A percentile compares a stretch with the other conserved stretches of the same genome.
Conservation (phyloP, 2,113 vertebrate species). For the Lepidothrix coronata region DNA sequence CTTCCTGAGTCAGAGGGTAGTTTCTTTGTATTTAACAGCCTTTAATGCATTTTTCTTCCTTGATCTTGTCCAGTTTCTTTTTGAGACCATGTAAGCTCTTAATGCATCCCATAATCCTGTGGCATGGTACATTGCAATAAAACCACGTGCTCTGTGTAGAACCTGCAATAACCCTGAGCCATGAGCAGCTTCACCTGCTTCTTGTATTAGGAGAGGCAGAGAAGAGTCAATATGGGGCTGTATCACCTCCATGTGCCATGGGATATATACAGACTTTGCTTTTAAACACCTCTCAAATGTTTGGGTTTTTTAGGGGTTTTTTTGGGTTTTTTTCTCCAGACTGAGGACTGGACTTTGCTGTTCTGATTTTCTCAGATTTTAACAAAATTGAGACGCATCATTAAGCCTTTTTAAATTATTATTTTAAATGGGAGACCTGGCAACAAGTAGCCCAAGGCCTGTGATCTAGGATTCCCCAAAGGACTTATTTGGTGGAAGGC, state of each 20-base stretch:
- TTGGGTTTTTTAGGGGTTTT: too few species aligned
- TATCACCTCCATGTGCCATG: rapidly evolving
- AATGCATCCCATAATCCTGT: not conserved
- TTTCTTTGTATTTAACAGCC: not conserved
- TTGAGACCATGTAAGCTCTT: not conserved
- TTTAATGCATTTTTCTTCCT: not conserved
- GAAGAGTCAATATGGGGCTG: not conserved
- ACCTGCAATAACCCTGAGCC: not conserved
- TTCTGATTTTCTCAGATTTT: not conserved
- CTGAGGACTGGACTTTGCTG: not conserved
- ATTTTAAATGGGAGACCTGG: not conserved
- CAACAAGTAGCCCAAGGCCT: not conserved
- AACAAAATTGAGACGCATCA: rapidly evolving
- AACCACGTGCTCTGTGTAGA: not conserved
- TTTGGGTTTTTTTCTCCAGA: too few species aligned
- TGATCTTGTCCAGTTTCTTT: not conserved
- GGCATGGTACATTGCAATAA: too few species aligned
- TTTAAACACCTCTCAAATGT: not conserved
- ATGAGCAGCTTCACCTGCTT: rapidly evolving
- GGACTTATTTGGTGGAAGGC: not conserved
- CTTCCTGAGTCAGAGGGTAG: not conserved
- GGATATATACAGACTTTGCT: rapidly evolving
- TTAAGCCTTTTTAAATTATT: not conserved
- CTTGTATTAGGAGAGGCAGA: not conserved
- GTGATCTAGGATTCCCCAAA: not conserved